Conservation (phyloP, 2,113 vertebrate genomes). For the Chitala chitala region DNA sequence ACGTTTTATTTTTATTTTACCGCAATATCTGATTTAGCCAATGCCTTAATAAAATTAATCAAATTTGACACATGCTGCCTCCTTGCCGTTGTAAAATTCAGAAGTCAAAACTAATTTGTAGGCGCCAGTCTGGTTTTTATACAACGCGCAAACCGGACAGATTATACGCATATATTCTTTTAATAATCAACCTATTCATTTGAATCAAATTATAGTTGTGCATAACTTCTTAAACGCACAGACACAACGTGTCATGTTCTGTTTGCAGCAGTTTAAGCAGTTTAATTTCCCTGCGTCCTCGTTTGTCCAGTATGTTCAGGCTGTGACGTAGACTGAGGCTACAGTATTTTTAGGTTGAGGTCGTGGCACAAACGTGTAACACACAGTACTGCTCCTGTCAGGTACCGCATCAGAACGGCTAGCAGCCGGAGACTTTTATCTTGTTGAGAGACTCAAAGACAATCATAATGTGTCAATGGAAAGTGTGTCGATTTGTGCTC, state of each 20-base stretch:
- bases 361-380: not conserved
- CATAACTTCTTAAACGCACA: not conserved
- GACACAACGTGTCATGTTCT: not conserved
- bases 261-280: constrained; percentile 8
- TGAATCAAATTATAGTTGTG: not conserved
- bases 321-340: constrained; percentile 6
- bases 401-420: not conserved
- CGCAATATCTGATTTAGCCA: no score
- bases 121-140: no score
- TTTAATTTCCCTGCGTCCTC: not conserved
- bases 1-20: no score
- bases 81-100: no score
- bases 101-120: no score
- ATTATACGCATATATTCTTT: no score
- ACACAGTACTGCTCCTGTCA: not conserved
- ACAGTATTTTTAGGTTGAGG: not conserved
- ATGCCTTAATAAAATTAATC: no score
- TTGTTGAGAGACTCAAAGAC: not conserved
- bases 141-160: no score
- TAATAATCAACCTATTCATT: not conserved
- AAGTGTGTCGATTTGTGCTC: constrained; percentile 40
- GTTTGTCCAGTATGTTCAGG: not conserved
- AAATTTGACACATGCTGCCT: no score
- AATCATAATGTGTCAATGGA: constrained; percentile 21
- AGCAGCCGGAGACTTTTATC: not conserved